phyloP scores from a whole-genome alignment of 2,797 vertebrate genomes.

The Pyrocephalus nanus region DNA sequence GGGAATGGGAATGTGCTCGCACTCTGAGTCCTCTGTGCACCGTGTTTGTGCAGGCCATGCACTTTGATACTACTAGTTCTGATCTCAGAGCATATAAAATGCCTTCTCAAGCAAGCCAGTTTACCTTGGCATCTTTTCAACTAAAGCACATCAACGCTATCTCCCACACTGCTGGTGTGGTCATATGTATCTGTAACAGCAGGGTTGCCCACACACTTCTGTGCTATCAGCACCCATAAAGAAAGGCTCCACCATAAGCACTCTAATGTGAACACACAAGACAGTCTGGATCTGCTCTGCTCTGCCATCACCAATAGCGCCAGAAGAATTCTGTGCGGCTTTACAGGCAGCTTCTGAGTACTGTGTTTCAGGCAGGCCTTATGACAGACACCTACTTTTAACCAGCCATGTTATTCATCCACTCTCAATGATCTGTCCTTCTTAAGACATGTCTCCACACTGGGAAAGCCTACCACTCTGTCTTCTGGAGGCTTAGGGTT shows the following conservation, averaged over 20 bases:
- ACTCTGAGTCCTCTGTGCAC: neutral
- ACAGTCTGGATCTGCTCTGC: neutral
- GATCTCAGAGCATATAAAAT: neutral
- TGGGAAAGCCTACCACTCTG: neutral
- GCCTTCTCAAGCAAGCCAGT: neutral
- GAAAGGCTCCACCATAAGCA: neutral
- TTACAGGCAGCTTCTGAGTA: neutral
- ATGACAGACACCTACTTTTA: neutral
- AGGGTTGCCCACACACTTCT: neutral
- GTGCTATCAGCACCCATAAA: neutral
- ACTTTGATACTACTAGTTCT: neutral
- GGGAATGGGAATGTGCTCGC: neutral
- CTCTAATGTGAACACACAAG: accelerated
- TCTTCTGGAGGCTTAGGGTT: neutral
- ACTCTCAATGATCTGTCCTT: neutral
- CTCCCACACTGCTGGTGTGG: neutral
- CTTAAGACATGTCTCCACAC: neutral
- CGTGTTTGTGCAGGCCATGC: neutral
- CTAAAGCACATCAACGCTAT: neutral
- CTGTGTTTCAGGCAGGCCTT: neutral
- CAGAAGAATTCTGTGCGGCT: neutral
- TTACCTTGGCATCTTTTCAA: neutral
- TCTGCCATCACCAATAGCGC: neutral
- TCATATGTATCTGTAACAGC: accelerated
- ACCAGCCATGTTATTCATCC: neutral